Evolutionary conservation across 2,888 invertebrate species (phyloP), one percentile per base, ranked within the genome.

Genomic region (Antitype chi): DNA sequence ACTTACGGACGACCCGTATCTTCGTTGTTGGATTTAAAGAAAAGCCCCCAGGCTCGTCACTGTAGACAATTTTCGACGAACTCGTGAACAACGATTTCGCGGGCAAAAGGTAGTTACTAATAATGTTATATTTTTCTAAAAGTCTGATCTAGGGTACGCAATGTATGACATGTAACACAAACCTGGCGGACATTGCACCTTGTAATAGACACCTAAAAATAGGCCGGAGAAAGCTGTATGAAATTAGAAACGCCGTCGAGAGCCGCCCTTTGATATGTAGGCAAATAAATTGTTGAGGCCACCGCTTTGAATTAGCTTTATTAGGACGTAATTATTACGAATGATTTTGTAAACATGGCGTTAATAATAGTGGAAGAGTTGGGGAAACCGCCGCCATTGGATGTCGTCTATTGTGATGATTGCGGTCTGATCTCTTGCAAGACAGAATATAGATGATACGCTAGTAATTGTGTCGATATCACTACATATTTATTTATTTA

Each of bases 141-240:
- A n/a, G 52, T 59, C 63, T 53, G 52, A 81, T 76, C 49, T 74
- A 66, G 32, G 57, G 53, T 59, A 71, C 32, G 64, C 62, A 78
- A 81, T 81, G 76, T 81, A 77, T 84, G 81, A 78, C 74, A 84
- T 81, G 81, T 80, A 80, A 78, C 70, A 70, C 60, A 43, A 79
- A 74, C 79, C 85, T 68, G 80, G 80, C 87, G 86, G 89, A 86
- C 88, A 89, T 89, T 88, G 85, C 86, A 88, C 86, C 87, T 89
- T 90, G 90, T 92, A 92, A 92, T 92, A 91, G 88, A 91, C 88
- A 89, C 88, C 91, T 94, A 94, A 91, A 94, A 93, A 94, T 94
- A 94, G 93, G 91, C 89, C 91, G 88, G 92, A 92, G 94, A 94
- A 93, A 94, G 92, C 89, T 87, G 86, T 86, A 88, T 91, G 91